These are phyloP conservation scores for Drosophila demipolita DNA, from an alignment of 2,888 invertebrate genomes.

Conservation along the genomic window DNA sequence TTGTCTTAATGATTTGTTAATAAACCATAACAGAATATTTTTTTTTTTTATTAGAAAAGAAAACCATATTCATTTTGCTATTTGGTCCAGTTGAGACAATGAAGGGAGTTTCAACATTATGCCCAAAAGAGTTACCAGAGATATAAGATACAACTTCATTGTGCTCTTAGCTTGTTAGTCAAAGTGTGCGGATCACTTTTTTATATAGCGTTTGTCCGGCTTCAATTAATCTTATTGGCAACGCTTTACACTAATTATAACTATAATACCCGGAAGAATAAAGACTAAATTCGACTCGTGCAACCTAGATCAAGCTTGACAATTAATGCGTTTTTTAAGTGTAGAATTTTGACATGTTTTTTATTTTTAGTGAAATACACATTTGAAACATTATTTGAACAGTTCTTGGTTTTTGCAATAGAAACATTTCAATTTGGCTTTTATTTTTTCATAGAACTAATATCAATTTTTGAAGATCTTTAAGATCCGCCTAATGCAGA, in stretches of 20 bases:
- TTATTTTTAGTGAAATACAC: too few species aligned
- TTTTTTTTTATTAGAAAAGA: neutral
- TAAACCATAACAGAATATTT: neutral
- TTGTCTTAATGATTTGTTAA: neutral
- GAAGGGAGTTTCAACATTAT: too few species aligned
- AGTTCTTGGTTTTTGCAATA: neutral
- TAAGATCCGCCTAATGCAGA: neutral
- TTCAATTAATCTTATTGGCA: neutral
- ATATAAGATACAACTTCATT: neutral
- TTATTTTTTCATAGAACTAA: neutral
- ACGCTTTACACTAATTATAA: neutral
- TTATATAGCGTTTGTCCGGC: neutral
- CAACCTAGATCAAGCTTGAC: too few species aligned
- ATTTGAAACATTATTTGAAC: neutral
- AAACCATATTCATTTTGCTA: too few species aligned
- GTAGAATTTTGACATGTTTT: neutral
- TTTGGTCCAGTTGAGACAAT: accelerated
- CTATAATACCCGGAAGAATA: neutral
- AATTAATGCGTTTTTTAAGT: neutral
- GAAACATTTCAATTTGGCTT: neutral
- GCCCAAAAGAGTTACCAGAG: neutral
- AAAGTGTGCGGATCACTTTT: neutral
- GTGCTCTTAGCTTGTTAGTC: neutral
- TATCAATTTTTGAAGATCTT: neutral
- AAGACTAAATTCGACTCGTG: neutral